These are phyloP conservation scores for Ceyx melanurus DNA, from an alignment of 2,113 vertebrate species.

Conservation along the genomic window DNA sequence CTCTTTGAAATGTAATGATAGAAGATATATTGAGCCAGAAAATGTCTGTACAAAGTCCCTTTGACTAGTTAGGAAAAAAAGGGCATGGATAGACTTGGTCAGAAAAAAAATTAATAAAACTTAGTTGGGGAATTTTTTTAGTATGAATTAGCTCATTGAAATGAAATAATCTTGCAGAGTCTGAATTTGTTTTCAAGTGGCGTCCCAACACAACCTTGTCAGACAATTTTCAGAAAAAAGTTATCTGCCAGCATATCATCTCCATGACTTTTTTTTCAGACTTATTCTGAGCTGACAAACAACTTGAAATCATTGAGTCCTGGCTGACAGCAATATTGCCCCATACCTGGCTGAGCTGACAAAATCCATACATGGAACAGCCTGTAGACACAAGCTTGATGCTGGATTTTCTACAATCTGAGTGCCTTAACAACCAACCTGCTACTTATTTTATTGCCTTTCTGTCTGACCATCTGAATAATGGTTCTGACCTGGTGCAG, in stretches of 20 bases:
- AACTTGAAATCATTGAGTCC: neutral
- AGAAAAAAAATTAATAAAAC: neutral
- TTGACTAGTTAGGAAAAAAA: constrained; percentile 7
- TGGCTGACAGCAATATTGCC: neutral
- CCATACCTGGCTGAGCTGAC: neutral
- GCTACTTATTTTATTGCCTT: neutral
- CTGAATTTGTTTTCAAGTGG: neutral
- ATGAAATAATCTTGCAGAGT: neutral
- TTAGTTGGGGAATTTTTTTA: neutral
- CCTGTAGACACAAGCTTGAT: neutral
- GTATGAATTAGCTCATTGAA: neutral
- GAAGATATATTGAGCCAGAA: neutral
- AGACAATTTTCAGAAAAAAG: neutral
- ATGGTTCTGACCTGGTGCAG: neutral
- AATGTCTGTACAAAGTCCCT: neutral
- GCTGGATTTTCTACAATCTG: neutral
- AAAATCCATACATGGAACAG: neutral
- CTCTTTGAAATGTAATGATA: neutral
- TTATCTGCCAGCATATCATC: neutral
- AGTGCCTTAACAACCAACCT: neutral
- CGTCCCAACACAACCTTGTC: neutral
- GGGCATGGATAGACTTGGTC: neutral
- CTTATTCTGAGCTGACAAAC: neutral
- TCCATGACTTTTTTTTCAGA: neutral
- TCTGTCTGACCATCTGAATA: neutral